Conservation (phyloP, 2,797 vertebrate species). For the Anisognathus igniventris region DNA sequence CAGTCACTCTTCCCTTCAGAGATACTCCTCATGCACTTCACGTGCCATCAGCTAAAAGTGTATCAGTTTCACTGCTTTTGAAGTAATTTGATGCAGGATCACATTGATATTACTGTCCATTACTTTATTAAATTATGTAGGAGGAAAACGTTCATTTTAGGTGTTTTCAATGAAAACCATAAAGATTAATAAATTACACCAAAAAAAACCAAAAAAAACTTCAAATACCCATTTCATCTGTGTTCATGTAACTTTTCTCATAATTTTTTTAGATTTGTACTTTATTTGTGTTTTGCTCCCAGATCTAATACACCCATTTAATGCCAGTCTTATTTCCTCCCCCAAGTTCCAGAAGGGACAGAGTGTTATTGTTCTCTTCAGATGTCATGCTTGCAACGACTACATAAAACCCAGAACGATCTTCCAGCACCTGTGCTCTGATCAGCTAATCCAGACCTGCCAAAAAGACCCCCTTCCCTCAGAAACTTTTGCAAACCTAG, state of each 20-base stretch:
- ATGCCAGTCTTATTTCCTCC: background rate
- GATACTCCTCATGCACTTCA: background rate
- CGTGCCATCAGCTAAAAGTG: background rate
- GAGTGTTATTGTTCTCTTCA: background rate
- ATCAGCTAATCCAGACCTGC: background rate
- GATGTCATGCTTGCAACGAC: rapidly evolving
- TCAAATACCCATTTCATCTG: background rate
- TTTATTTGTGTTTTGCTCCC: background rate
- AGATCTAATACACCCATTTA: background rate
- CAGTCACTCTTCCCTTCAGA: background rate
- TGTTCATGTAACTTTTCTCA: background rate
- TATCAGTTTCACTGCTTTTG: background rate
- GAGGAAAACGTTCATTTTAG: background rate
- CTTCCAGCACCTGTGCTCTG: background rate
- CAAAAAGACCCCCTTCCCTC: background rate
- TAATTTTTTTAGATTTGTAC: background rate
- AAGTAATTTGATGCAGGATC: background rate
- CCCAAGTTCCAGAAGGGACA: background rate
- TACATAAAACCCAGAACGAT: background rate
- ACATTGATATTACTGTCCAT: background rate
- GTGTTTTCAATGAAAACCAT: background rate
- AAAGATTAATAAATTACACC: background rate
- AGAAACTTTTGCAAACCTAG: background rate
- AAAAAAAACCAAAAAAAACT: background rate
- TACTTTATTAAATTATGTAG: background rate